Base-by-base conservation (phyloP, 2,113 vertebrate species). In the Microtus richardsoni region DNA sequence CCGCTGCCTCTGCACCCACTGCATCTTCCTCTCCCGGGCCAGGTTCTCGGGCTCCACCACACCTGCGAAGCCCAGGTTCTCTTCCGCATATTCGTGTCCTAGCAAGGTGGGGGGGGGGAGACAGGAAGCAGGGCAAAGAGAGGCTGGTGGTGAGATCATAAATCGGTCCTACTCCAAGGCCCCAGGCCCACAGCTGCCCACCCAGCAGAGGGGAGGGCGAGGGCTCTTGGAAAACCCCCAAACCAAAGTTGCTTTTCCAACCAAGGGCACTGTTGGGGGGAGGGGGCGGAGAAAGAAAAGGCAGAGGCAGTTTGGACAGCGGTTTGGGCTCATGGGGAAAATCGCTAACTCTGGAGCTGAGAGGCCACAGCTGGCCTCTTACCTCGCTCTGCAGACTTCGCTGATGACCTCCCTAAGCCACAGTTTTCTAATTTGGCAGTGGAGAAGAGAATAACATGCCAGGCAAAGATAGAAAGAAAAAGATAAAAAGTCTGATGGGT, bases 21-120 rank as follows among this genome's bases (percentile, higher is more conserved):
- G 98, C 97, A 99, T 98, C 97, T 99, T 99, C 98, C 98, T 98
- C 97, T 99, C 99, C 77, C 99, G 98, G 0, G 96, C 98, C 0
- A 98, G 66, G 93, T 99, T 99, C 95, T 98, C 98, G 0, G 99
- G 98, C 97, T 99, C 99, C 92, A 99, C 98, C 92, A 99, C 99
- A 16, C 98, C 99, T 66, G 99, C 99, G 41, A 99, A 99, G 97
- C 98, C 98, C 96, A 99, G 98, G 96, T 99, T 99, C 97, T 99
- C 99, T 94, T 99, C 99, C 0, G 99, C 99, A 0, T 99, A 99
- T 92, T 99, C 99, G 0, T 99, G 99, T 88, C 99, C 99, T 99
- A 96, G 19, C 7, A 39, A 44, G 91, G 16, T 33, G 84, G 33
- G 0, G 49, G 30, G 2, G 39, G 49, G 47, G 47, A 10, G 17